Evolutionary conservation across 2,888 invertebrate genomes (phyloP).

Genomic region (Pollenia griseotomentosa): DNA sequence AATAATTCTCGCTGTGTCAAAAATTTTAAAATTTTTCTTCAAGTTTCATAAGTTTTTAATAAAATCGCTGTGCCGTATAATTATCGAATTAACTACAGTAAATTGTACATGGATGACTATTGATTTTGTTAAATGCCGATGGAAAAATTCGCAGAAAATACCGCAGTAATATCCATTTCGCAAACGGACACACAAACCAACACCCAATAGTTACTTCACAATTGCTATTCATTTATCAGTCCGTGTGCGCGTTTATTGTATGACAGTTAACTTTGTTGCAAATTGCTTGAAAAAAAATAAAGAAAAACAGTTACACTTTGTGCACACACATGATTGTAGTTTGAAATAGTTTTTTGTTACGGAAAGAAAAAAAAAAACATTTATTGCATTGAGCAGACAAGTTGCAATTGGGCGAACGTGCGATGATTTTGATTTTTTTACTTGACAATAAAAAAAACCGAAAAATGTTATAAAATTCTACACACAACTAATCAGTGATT

Average conservation of each 20-base stretch:
- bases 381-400: conserved; percentile 51
- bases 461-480: conserved; percentile 50
- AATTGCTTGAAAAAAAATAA: conserved; percentile 11
- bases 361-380: conserved; percentile 8
- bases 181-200: not conserved
- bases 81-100: conserved; percentile 8
- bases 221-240: not conserved
- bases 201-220: conserved; percentile 5
- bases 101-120: conserved; percentile 15
- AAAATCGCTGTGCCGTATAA: conserved; percentile 6
- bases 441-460: conserved; percentile 7
- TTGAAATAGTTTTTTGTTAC: conserved; percentile 24
- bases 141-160: not conserved
- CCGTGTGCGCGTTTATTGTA: not conserved
- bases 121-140: conserved; percentile 7
- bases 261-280: conserved; percentile 50
- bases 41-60: not conserved
- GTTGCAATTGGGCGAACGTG: conserved; percentile 68
- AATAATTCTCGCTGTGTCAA: not conserved
- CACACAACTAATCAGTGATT: conserved; percentile 59
- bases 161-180: conserved; percentile 50
- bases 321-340: conserved; percentile 57
- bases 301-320: conserved; percentile 60
- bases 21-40: not conserved
- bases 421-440: conserved; percentile 43